These are phyloP conservation scores for Nemotelus pantherinus DNA, from an alignment of 2,888 invertebrate genomes.

Conservation along the genomic window DNA sequence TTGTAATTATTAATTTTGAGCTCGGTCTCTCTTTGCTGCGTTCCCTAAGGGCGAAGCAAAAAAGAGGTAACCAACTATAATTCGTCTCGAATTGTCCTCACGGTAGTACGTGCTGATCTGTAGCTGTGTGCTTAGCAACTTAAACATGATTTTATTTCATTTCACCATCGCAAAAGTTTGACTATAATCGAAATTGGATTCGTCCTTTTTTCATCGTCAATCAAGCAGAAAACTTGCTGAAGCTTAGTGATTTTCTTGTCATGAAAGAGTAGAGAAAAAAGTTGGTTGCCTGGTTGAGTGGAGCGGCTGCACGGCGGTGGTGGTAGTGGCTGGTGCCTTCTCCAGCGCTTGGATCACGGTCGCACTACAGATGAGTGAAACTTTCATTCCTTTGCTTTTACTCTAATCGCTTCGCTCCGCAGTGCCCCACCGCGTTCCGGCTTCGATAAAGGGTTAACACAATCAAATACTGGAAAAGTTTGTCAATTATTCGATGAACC, in stretches of 20 bases:
- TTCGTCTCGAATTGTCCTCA: too few relatives aligned
- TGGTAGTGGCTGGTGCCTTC: too few relatives aligned
- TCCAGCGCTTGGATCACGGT: background rate
- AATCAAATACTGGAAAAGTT: slow-evolving; percentile 37
- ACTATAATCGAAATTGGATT: slow-evolving; percentile 50
- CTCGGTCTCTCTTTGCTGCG: background rate
- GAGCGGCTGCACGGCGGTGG: background rate
- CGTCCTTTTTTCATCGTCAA: slow-evolving; percentile 43
- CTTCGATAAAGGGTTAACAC: slow-evolving; percentile 13
- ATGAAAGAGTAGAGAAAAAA: background rate
- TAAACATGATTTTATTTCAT: slow-evolving; percentile 47
- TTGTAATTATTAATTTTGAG: slow-evolving; percentile 5
- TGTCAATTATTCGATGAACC: slow-evolving; percentile 40
- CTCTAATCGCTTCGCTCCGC: background rate
- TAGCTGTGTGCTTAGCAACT: slow-evolving; percentile 23
- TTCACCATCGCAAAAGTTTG: slow-evolving; percentile 42
- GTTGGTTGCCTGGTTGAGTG: slow-evolving; percentile 17
- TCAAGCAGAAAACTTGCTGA: slow-evolving; percentile 45
- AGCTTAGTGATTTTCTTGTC: slow-evolving; percentile 36
- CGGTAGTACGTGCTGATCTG: background rate
- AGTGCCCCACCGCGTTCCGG: background rate
- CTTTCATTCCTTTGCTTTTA: background rate
- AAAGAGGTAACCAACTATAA: too few relatives aligned
- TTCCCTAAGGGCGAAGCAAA: background rate
- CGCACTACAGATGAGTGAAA: background rate